Conservation (phyloP, 2,113 vertebrate genomes). For the Antechinus flavipes region DNA sequence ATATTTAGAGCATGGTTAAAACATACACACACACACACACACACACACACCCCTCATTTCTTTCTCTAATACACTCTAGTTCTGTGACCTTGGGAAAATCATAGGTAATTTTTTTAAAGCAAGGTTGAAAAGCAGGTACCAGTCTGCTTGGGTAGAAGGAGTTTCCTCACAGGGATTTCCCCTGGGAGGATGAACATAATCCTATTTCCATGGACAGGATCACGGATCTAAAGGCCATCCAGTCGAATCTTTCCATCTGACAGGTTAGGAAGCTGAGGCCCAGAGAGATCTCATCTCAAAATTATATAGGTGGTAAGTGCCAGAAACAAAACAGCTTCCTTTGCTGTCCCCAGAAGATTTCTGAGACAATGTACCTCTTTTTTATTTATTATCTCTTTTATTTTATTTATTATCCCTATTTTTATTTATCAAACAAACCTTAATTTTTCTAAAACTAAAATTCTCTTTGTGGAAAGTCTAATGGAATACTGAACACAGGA, state of each 20-base stretch:
- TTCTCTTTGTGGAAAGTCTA: not conserved
- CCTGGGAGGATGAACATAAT: not conserved
- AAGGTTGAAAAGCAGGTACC: not conserved
- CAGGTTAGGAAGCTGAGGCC: not conserved
- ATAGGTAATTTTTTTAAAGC: not conserved
- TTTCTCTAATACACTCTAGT: not conserved
- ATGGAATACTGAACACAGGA: not conserved
- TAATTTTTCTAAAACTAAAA: constrained; percentile 56
- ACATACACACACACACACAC: constrained; percentile 60
- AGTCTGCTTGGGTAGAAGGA: not conserved
- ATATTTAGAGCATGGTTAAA: constrained; percentile 69
- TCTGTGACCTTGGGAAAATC: not conserved
- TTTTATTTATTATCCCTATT: too few relatives aligned
- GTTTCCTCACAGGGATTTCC: not conserved
- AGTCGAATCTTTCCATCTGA: not conserved
- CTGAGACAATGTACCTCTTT: constrained; percentile 30
- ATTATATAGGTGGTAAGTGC: not conserved
- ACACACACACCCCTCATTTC: too few relatives aligned
- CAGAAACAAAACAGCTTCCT: not conserved
- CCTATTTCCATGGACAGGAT: not conserved
- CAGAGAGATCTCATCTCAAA: not conserved
- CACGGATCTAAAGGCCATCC: not conserved
- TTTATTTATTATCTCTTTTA: constrained; percentile 23
- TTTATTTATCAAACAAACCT: constrained; percentile 45
- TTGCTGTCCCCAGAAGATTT: constrained; percentile 51